phyloP scores from a whole-genome alignment of 2,797 vertebrate species.

The Microctenopoma steveboyesi region DNA sequence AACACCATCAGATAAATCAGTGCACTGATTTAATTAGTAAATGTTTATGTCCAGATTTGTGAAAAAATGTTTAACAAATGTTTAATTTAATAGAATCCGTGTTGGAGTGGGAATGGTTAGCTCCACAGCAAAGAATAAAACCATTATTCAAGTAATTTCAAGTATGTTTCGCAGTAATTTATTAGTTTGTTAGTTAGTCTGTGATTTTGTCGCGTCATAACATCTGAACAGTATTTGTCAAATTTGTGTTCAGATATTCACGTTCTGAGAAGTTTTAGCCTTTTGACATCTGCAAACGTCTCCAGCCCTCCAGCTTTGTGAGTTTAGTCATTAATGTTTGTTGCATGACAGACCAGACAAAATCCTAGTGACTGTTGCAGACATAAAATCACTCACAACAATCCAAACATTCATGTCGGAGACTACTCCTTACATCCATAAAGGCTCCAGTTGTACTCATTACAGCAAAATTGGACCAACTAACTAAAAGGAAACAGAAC shows the following conservation, averaged over 20 bases:
- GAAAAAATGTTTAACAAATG: not conserved
- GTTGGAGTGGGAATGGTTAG: not conserved
- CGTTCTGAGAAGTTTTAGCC: not conserved
- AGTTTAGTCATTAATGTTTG: slow-evolving; percentile 24
- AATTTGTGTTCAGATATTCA: slow-evolving; percentile 15
- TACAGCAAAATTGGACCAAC: slow-evolving; percentile 18
- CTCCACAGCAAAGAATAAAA: slow-evolving; percentile 14
- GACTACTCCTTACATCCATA: slow-evolving; percentile 22
- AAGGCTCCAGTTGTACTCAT: slow-evolving; percentile 15
- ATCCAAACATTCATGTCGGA: slow-evolving; percentile 57
- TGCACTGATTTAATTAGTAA: not conserved
- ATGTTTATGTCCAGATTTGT: not conserved
- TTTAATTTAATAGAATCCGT: not conserved
- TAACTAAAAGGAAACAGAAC: slow-evolving; percentile 10
- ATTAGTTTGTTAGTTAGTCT: not conserved
- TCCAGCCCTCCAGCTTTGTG: slow-evolving; percentile 30
- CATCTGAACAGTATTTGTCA: not conserved
- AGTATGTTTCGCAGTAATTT: not conserved
- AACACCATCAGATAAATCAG: not conserved
- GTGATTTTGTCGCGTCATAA: not conserved
- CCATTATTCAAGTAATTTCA: not conserved
- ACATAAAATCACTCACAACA: slow-evolving; percentile 53
- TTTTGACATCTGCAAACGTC: slow-evolving; percentile 30
- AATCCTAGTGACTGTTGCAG: slow-evolving; percentile 51
- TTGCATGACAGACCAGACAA: slow-evolving; percentile 56